These are phyloP conservation scores for Teinopalpus imperialis DNA, from an alignment of 2,888 invertebrate genomes.

Conservation along the genomic window DNA sequence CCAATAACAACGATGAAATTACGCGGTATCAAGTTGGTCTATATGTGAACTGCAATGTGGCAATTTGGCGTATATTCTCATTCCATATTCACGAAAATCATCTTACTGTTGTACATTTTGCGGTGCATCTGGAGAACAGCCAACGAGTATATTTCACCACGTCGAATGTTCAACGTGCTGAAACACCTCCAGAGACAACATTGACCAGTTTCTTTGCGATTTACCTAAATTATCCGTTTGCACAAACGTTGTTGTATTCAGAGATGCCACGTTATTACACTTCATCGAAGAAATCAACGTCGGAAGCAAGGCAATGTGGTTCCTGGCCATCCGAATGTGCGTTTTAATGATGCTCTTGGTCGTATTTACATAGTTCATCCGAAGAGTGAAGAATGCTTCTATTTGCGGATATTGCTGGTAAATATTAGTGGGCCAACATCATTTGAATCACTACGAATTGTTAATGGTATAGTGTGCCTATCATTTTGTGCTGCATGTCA, in stretches of 20 bases:
- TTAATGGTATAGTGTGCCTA: constrained; percentile 33
- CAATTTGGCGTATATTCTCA: constrained; percentile 31
- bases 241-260: constrained; percentile 29
- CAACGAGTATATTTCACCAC: constrained; percentile 32
- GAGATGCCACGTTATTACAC: constrained; percentile 30
- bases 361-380: constrained; percentile 30
- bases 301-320: constrained; percentile 25
- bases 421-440: constrained; percentile 35
- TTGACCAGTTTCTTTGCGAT: constrained; percentile 32
- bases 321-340: constrained; percentile 27
- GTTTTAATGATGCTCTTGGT: constrained; percentile 22
- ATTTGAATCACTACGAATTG: constrained; percentile 32
- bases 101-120: constrained; percentile 38
- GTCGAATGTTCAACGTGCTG: constrained; percentile 31
- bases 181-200: constrained; percentile 33
- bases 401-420: constrained; percentile 28
- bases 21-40: constrained; percentile 25
- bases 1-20: constrained; percentile 30
- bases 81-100: constrained; percentile 38
- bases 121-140: constrained; percentile 31
- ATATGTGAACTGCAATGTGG: constrained; percentile 33
- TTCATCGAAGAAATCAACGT: constrained; percentile 26
- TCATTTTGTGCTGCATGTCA: constrained; percentile 38
- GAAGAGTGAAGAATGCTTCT: constrained; percentile 30
- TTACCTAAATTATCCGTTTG: constrained; percentile 27